These are phyloP conservation scores for Acanthurus leucopareius DNA, from an alignment of 2,797 vertebrate species.

Conservation along the genomic window DNA sequence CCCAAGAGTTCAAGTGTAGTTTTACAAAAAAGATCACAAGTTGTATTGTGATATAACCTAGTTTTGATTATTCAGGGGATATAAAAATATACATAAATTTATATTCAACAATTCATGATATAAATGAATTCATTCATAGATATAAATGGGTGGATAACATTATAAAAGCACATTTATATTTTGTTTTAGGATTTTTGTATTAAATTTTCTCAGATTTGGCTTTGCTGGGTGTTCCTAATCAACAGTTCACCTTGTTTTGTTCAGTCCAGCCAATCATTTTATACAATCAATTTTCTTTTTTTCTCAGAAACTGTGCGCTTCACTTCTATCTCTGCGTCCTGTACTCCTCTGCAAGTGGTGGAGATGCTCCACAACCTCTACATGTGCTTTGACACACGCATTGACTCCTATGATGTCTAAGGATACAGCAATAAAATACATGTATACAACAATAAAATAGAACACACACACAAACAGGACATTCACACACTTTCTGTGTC, in stretches of 20 bases:
- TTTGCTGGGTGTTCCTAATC: neutral
- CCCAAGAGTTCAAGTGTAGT: too few species aligned
- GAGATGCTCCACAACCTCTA: slow-evolving; percentile 94
- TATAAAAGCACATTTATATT: too few species aligned
- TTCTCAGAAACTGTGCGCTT: slow-evolving; percentile 95
- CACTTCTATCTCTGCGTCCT: slow-evolving; percentile 92
- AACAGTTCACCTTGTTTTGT: neutral
- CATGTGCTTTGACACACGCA: slow-evolving; percentile 92
- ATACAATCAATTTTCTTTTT: slow-evolving; percentile 75
- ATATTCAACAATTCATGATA: too few species aligned
- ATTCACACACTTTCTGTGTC: neutral
- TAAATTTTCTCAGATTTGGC: neutral
- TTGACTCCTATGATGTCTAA: slow-evolving; percentile 92
- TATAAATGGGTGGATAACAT: too few species aligned
- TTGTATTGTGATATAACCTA: too few species aligned
- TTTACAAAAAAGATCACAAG: too few species aligned
- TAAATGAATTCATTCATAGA: too few species aligned
- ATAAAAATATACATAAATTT: too few species aligned
- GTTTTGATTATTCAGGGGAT: too few species aligned
- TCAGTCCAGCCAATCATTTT: neutral
- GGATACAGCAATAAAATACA: slow-evolving; percentile 73
- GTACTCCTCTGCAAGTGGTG: slow-evolving; percentile 90
- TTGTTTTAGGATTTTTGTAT: too few species aligned
- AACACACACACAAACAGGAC: neutral
- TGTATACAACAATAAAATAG: slow-evolving; percentile 56